These are phyloP conservation scores for Monodelphis domestica DNA, from an alignment of 2,797 vertebrate species.

Conservation along the genomic window DNA sequence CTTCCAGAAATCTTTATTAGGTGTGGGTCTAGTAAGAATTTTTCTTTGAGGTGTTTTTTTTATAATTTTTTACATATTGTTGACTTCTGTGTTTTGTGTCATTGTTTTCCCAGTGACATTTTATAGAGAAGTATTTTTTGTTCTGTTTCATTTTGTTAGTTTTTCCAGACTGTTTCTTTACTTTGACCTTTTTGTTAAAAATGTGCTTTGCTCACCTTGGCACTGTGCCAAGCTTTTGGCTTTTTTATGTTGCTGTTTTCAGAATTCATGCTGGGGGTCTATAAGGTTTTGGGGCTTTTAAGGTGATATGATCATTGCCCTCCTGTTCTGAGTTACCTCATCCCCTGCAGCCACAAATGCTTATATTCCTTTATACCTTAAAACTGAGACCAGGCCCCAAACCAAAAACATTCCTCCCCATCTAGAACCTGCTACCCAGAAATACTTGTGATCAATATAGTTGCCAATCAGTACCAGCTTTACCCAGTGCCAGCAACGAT, in stretches of 20 bases:
- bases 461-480: too few relatives aligned
- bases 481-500: too few relatives aligned
- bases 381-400: background rate
- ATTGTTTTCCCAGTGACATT: too few relatives aligned
- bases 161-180: too few relatives aligned
- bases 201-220: background rate
- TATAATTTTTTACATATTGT: too few relatives aligned
- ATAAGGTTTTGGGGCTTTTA: background rate
- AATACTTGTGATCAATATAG: too few relatives aligned
- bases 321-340: background rate
- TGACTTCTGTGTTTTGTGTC: too few relatives aligned
- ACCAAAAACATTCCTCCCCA: background rate
- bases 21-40: background rate
- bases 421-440: too few relatives aligned
- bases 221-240: background rate
- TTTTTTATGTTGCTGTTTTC: background rate
- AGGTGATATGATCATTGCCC: background rate
- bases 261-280: background rate
- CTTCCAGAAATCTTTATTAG: background rate
- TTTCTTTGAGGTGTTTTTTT: background rate
- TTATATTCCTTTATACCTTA: background rate
- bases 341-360: background rate
- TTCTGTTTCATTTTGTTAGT: too few relatives aligned
- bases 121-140: background rate
- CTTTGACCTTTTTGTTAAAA: background rate